Evolutionary conservation across 2,888 invertebrate genomes (phyloP).

Genomic region (Dermolepida albohirtum): DNA sequence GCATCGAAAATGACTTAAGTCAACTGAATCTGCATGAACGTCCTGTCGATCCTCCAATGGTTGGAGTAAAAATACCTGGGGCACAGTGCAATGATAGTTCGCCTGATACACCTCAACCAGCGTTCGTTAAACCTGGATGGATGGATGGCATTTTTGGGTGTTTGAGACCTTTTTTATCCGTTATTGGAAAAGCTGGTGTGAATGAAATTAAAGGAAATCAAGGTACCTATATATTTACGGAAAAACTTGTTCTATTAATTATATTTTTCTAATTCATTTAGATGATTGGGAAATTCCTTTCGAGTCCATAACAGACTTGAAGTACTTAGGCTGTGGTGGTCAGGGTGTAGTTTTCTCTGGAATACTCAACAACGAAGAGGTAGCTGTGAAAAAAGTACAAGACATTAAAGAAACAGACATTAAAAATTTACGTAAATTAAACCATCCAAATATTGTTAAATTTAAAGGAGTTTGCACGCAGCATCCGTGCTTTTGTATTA

Average conservation of each 20-base stretch:
- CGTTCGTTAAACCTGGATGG: constrained; percentile 75
- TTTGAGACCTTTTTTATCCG: constrained; percentile 87
- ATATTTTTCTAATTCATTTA: constrained; percentile 55
- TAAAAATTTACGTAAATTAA: constrained; percentile 88
- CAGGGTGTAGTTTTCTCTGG: constrained; percentile 97
- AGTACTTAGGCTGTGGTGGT: constrained; percentile 94
- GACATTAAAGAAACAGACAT: constrained; percentile 95
- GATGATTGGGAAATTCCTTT: constrained; percentile 97
- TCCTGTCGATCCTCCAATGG: constrained; percentile 53
- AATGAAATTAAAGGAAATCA: constrained; percentile 75
- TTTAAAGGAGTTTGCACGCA: constrained; percentile 95
- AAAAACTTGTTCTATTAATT: constrained; percentile 36
- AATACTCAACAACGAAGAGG: constrained; percentile 81
- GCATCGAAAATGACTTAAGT: constrained; percentile 74
- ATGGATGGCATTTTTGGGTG: constrained; percentile 89
- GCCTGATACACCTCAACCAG: constrained; percentile 64
- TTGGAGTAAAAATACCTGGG: constrained; percentile 63
- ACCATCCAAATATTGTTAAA: constrained; percentile 95
- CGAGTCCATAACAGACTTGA: constrained; percentile 87
- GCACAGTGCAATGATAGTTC: constrained; percentile 64
- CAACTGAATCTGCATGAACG: constrained; percentile 65
- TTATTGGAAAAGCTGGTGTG: constrained; percentile 82
- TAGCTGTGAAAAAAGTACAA: constrained; percentile 96
- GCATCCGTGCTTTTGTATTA: constrained; percentile 91
- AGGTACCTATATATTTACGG: constrained; percentile 64